Evolutionary conservation across 2,888 invertebrate species (phyloP).

Genomic region (Sthenelais limicola): DNA sequence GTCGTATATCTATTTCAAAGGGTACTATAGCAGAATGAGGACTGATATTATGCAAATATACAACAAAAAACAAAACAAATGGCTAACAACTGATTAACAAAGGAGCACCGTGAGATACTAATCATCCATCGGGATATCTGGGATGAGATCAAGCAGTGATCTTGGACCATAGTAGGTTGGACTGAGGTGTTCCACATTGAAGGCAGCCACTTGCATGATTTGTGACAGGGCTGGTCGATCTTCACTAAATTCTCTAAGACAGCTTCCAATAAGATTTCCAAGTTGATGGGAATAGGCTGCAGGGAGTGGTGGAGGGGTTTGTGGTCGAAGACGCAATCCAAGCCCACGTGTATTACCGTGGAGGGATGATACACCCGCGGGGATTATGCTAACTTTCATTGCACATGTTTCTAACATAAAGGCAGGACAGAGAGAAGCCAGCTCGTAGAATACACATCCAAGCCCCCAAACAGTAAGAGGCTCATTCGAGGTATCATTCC

Average conservation of each 20-base stretch:
- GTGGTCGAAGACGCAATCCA: constrained; percentile 24
- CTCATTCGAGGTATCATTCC: constrained; percentile 44
- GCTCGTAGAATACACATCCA: constrained; percentile 57
- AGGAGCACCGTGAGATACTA: constrained; percentile 40
- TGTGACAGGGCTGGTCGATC: constrained; percentile 18
- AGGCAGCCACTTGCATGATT: constrained; percentile 21
- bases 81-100: constrained; percentile 21
- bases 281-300: constrained; percentile 23
- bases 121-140: constrained; percentile 40
- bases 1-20: constrained; percentile 8
- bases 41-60: constrained; percentile 25
- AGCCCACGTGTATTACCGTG: neutral
- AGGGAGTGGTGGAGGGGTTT: constrained; percentile 34
- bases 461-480: constrained; percentile 57
- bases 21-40: constrained; percentile 37
- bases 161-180: constrained; percentile 33
- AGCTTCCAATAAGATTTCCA: constrained; percentile 6
- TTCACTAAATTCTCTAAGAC: constrained; percentile 29
- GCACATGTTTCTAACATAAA: constrained; percentile 35
- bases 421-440: constrained; percentile 52
- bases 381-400: constrained; percentile 28
- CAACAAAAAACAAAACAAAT: constrained; percentile 34
- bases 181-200: constrained; percentile 22
- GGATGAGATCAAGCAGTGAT: constrained; percentile 39
- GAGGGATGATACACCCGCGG: neutral